Conservation (phyloP, 2,888 invertebrate species). For the Leptopilina syphax region DNA sequence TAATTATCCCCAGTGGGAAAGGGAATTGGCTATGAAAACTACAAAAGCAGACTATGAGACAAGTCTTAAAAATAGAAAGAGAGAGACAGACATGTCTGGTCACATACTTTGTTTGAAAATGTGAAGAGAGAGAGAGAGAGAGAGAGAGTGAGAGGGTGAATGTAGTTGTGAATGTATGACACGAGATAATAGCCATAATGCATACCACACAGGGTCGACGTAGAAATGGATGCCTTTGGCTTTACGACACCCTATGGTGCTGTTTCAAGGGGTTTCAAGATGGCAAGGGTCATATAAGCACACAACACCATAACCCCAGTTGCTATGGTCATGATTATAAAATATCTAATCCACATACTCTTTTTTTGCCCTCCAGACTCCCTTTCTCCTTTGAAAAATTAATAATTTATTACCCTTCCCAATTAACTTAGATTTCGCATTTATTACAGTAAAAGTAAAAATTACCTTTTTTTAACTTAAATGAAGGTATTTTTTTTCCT, state of each 20-base stretch:
- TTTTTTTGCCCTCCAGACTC: background rate
- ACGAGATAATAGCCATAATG: constrained; percentile 31
- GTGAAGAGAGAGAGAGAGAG: background rate
- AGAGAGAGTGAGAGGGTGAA: background rate
- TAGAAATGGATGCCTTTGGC: constrained; percentile 13
- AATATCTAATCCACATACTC: background rate
- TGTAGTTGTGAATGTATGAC: constrained; percentile 21
- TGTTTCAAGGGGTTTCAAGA: constrained; percentile 26
- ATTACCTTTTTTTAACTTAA: background rate
- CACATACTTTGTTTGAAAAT: constrained; percentile 11
- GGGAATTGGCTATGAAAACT: constrained; percentile 7
- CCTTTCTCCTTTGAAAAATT: background rate
- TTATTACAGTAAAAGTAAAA: too few relatives aligned
- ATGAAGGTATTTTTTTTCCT: background rate
- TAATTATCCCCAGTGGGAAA: constrained; percentile 14
- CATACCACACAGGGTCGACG: constrained; percentile 28
- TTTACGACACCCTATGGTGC: constrained; percentile 34
- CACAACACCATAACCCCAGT: constrained; percentile 2
- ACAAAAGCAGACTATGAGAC: background rate
- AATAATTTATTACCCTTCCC: background rate
- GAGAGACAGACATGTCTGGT: constrained; percentile 20
- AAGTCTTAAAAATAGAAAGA: constrained; percentile 7
- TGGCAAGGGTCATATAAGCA: constrained; percentile 35
- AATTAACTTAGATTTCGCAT: background rate
- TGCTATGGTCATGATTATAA: background rate